Percentiles rank a stretch among this genome's conserved stretches.
Conservation (phyloP, 1,140 invertebrate species). For the Melanaphis sacchari region DNA sequence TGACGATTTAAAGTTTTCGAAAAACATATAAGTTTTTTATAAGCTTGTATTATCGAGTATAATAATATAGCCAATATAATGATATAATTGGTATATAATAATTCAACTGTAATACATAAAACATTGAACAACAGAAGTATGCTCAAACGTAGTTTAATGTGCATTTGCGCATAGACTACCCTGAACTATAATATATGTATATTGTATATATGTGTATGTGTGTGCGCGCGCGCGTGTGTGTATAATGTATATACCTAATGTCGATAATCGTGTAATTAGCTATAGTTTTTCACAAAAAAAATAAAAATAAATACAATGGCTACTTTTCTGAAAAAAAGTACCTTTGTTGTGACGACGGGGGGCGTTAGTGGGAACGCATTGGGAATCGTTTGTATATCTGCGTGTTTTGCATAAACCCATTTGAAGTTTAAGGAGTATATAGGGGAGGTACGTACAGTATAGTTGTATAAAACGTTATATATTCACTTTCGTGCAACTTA, state of each 20-base stretch:
- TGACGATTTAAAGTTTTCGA: too few species aligned
- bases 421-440: neutral
- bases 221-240: too few species aligned
- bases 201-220: too few species aligned
- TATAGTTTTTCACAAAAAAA: neutral
- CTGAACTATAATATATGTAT: neutral
- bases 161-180: too few species aligned
- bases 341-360: neutral
- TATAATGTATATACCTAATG: neutral
- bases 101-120: neutral
- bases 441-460: neutral
- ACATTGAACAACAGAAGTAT: neutral
- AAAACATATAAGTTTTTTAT: neutral
- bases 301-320: too few species aligned
- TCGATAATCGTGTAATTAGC: neutral
- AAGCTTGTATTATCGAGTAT: neutral
- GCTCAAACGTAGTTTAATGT: too few species aligned
- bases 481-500: neutral
- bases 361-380: neutral
- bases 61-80: too few species aligned
- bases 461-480: neutral
- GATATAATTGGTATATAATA: too few species aligned
- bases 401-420: neutral
- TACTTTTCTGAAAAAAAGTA: neutral
- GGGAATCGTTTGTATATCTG: neutral